Evolutionary conservation across 2,113 vertebrate genomes (phyloP).

Genomic region (Tauraco erythrolophus): DNA sequence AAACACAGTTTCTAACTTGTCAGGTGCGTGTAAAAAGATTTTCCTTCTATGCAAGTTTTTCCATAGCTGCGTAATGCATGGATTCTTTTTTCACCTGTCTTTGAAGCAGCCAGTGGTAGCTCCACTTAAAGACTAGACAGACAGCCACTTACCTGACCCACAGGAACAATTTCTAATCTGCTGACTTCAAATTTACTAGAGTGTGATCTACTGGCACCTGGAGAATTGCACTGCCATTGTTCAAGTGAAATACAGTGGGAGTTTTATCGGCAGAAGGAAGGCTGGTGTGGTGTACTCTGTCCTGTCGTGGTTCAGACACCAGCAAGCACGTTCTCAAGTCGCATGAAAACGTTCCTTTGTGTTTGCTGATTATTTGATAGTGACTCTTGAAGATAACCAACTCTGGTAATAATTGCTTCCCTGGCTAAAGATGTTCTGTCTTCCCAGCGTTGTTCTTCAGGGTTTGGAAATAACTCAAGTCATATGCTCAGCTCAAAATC

Average conservation of each 20-base stretch:
- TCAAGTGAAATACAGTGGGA: not conserved
- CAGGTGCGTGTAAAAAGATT: not conserved
- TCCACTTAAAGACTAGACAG: not conserved
- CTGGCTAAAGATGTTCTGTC: not conserved
- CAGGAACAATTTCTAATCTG: not conserved
- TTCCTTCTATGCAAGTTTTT: not conserved
- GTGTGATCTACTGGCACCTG: not conserved
- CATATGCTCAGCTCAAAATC: not conserved
- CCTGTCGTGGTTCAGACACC: not conserved
- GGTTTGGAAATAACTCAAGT: not conserved
- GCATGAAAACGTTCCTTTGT: rapidly evolving
- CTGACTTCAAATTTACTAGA: not conserved
- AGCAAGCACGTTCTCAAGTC: rapidly evolving
- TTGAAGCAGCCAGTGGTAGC: not conserved
- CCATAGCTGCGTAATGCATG: not conserved
- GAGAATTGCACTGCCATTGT: not conserved
- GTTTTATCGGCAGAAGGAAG: not conserved
- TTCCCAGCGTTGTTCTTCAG: not conserved
- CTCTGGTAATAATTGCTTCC: not conserved
- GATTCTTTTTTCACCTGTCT: not conserved
- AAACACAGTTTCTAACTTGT: not conserved
- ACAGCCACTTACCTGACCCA: not conserved
- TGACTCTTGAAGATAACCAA: not conserved
- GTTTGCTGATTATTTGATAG: not conserved
- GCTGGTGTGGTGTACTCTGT: rapidly evolving